Evolutionary conservation across 2,797 vertebrate genomes (phyloP).

Genomic region (Sciurus carolinensis): DNA sequence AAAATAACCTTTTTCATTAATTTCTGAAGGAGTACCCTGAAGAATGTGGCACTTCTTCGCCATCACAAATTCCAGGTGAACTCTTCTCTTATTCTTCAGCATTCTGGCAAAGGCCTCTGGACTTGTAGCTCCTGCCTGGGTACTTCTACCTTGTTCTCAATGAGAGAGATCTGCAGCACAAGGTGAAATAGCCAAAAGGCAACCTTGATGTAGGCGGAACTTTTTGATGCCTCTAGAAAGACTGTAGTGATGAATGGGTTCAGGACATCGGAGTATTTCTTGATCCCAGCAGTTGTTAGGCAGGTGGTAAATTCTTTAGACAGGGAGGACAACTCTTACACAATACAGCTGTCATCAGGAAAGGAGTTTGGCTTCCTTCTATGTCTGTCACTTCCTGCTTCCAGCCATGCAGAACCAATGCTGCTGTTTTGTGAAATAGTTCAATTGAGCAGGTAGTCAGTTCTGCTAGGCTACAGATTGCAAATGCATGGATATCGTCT

Average conservation of each 20-base stretch:
- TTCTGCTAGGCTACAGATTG: constrained; percentile 96
- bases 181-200: constrained; percentile 97
- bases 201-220: constrained; percentile 98
- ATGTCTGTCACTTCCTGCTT: constrained; percentile 87
- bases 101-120: constrained; percentile 82
- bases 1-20: constrained; percentile 76
- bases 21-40: constrained; percentile 49
- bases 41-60: constrained; percentile 77
- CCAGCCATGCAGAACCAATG: constrained; percentile 92
- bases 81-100: constrained; percentile 83
- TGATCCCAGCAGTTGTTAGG: constrained; percentile 93
- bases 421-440: constrained; percentile 97
- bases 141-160: constrained; percentile 90
- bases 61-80: constrained; percentile 74
- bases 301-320: constrained; percentile 96
- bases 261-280: constrained; percentile 95
- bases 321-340: constrained; percentile 95
- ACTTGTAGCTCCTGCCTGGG: constrained; percentile 81
- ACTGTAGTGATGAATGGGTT: constrained; percentile 98
- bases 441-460: constrained; percentile 96
- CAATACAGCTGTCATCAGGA: constrained; percentile 94
- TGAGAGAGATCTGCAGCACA: constrained; percentile 95
- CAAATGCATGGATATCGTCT: constrained; percentile 94
- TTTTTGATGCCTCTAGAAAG: constrained; percentile 99
- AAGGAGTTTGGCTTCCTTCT: constrained; percentile 91